phyloP scores from a whole-genome alignment of 64 coral and sea anemone species.

The Actinia tenebrosa region DNA sequence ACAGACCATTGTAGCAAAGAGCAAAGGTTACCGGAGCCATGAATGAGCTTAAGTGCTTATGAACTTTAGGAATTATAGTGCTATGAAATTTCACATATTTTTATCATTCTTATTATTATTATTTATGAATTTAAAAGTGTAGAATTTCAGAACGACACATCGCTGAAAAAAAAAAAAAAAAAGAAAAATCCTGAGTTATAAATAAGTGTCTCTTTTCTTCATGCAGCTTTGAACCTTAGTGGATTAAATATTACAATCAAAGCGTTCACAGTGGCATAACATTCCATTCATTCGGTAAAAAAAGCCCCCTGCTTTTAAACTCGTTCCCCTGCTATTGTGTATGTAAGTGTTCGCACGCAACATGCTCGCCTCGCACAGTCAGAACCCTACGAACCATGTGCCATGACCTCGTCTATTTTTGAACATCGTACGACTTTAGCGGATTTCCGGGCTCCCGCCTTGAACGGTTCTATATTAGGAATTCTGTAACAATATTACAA shows the following conservation, averaged over 20 bases:
- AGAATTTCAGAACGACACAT: no score
- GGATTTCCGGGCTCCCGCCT: not conserved
- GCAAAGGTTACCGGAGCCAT: no score
- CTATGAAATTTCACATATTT: no score
- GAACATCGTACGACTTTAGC: not conserved
- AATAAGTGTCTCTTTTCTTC: not conserved
- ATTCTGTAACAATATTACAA: not conserved
- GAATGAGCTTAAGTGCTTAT: no score
- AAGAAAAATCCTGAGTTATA: not conserved
- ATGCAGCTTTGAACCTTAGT: not conserved
- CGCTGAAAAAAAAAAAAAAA: no score
- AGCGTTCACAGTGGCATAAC: not conserved
- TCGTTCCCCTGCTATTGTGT: not conserved
- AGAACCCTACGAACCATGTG: not conserved
- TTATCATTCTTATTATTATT: no score
- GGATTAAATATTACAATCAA: not conserved
- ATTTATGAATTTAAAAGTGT: no score
- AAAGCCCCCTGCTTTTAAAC: not conserved
- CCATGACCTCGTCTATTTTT: not conserved
- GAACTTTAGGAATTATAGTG: no score
- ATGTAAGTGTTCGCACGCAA: not conserved
- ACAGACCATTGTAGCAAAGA: no score
- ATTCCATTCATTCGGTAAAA: not conserved
- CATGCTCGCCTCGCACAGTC: not conserved
- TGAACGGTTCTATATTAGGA: not conserved